Evolutionary conservation across 2,888 invertebrate species (phyloP), one percentile per base, ranked within the genome.

Genomic region (Platycnemis pennipes): DNA sequence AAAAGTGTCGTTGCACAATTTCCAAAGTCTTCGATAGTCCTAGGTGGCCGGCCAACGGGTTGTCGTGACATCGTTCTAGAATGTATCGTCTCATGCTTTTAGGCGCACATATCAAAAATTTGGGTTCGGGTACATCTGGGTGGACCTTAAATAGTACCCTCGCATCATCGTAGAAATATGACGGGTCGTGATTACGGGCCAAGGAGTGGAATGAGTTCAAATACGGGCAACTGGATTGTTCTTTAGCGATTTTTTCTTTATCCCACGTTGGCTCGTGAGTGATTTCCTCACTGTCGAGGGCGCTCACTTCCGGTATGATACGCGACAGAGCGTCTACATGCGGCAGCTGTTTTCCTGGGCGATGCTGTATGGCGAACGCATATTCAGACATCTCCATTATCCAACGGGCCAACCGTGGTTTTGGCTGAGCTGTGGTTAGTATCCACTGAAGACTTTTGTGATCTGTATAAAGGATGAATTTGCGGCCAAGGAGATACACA

Each of bases 41-140:
- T 22, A 87, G 86, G 56, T 94, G 94, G n/a, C 94, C 94, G 19
- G 88, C 94, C 13, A 63, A 44, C 13, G 94, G 94, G n/a, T 53
- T 31, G 86, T 94, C 88, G 49, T 94, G 94, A 42, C 63, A 63
- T 26, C 26, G 63, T 22, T 63, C 26, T 26, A 63, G 22, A 0
- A 26, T 26, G 26, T 63, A 26, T 26, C 2, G 5, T 63, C 63
- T 63, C 63, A 63, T 63, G 5, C 5, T 5, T 22, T 2, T 63
- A 19, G 63, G 63, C 26, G 63, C 63, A 26, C 63, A 26, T 22
- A 63, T 63, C 0, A 26, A 3, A 63, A 11, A 63, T 22, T 1
- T 22, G 5, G 63, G 63, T 5, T 11, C 19, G 26, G 49, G 49
- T 26, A 26, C 2, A 22, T 22, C 26, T 1, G 63, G 1, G 22